Evolutionary conservation across 1,140 invertebrate species (phyloP).

Genomic region (Globodera ellingtonae): DNA sequence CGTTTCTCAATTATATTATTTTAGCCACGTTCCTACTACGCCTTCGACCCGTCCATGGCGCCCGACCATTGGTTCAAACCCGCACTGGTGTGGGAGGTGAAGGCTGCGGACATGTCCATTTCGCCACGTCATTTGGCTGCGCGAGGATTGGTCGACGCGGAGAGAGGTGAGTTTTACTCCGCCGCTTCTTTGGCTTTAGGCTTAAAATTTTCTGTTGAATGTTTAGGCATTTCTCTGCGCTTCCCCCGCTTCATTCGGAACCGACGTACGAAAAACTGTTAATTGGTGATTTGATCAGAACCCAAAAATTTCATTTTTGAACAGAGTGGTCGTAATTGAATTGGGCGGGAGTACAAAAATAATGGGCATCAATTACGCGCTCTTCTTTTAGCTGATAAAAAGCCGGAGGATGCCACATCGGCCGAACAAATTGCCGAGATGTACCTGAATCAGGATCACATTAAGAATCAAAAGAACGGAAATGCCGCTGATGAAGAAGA

Average conservation of each 20-base stretch:
- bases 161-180: constrained; percentile 42
- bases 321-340: too few relatives aligned
- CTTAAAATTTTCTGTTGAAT: constrained; percentile 50
- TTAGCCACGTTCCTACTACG: constrained; percentile 83
- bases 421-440: constrained; percentile 78
- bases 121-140: constrained; percentile 91
- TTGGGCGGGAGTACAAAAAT: too few relatives aligned
- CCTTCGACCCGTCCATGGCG: constrained; percentile 75
- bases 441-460: constrained; percentile 85
- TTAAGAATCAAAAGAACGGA: constrained; percentile 73
- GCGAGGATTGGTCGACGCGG: constrained; percentile 74
- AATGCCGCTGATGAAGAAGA: neutral
- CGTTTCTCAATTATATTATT: constrained; percentile 24
- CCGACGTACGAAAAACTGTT: constrained; percentile 14
- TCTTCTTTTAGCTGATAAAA: constrained; percentile 85
- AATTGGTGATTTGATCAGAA: neutral
- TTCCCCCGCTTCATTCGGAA: constrained; percentile 79
- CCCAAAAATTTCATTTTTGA: too few relatives aligned
- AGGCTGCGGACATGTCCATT: constrained; percentile 92
- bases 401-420: constrained; percentile 86
- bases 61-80: constrained; percentile 93
- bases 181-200: neutral
- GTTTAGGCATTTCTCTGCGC: constrained; percentile 87
- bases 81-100: constrained; percentile 85
- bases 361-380: constrained; percentile 56